Evolutionary conservation across 2,113 vertebrate species (phyloP).

Genomic region (Nannospalax galili): DNA sequence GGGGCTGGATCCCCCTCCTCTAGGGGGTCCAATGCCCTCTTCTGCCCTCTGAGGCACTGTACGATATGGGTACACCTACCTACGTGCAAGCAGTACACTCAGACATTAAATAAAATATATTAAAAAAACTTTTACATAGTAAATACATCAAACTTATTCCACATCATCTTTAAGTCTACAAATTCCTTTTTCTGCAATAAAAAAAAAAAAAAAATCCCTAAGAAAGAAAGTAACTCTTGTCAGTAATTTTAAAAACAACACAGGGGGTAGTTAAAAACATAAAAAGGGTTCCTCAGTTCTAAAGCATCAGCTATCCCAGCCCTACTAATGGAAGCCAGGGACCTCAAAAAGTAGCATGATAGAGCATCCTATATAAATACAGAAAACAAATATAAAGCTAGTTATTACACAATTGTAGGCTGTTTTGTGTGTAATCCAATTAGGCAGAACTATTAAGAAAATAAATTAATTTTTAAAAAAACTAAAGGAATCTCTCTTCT

Average conservation of each 20-base stretch:
- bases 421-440: background rate
- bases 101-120: too few species aligned
- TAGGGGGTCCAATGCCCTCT: too few species aligned
- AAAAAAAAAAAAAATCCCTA: background rate
- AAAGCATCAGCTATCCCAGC: background rate
- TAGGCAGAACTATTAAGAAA: background rate
- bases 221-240: slow-evolving; percentile 51
- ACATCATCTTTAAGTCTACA: slow-evolving; percentile 27
- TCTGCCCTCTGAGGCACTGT: too few species aligned
- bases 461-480: background rate
- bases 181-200: slow-evolving; percentile 46
- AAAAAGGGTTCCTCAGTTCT: background rate
- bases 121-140: slow-evolving; percentile 50
- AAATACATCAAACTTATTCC: slow-evolving; percentile 46
- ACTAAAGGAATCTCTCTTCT: background rate
- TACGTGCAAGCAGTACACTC: too few species aligned
- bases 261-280: slow-evolving; percentile 7
- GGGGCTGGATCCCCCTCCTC: too few species aligned
- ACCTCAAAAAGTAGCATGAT: background rate
- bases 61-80: too few species aligned
- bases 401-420: background rate
- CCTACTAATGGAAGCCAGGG: background rate
- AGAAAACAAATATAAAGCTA: background rate
- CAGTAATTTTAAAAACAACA: slow-evolving; percentile 5
- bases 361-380: background rate